These are phyloP conservation scores for Stictocephala bisonia DNA, from an alignment of 2,888 invertebrate species.

Conservation along the genomic window DNA sequence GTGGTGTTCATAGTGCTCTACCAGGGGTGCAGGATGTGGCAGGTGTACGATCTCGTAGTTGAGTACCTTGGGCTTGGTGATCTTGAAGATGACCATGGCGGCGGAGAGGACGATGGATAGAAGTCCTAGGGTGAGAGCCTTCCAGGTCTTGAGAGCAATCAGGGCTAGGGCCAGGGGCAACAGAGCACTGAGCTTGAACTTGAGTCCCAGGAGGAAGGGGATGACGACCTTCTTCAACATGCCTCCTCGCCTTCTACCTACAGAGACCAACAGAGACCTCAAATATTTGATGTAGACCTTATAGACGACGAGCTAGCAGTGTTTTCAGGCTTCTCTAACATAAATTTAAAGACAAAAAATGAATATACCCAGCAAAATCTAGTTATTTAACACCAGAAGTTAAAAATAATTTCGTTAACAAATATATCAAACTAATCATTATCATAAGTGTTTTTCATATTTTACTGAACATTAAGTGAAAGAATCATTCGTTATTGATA, in stretches of 20 bases:
- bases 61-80: constrained; percentile 87
- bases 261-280: constrained; percentile 47
- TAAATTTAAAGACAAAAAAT: no score
- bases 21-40: constrained; percentile 69
- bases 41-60: constrained; percentile 91
- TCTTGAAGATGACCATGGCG: constrained; percentile 87
- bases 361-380: no score
- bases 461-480: no score
- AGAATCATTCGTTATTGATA: no score
- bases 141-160: constrained; percentile 91
- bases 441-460: no score
- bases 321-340: no score
- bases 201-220: constrained; percentile 86
- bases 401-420: no score
- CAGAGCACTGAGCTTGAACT: constrained; percentile 86
- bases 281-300: no score
- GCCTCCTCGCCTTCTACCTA: constrained; percentile 78
- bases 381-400: no score
- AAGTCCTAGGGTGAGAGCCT: constrained; percentile 86
- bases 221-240: constrained; percentile 87
- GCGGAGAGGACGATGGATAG: constrained; percentile 86
- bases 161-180: constrained; percentile 84
- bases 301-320: no score
- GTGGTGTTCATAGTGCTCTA: constrained; percentile 74
- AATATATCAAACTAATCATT: no score